Conservation (phyloP, 2,797 vertebrate species). For the Melanotaenia maccullochi region DNA sequence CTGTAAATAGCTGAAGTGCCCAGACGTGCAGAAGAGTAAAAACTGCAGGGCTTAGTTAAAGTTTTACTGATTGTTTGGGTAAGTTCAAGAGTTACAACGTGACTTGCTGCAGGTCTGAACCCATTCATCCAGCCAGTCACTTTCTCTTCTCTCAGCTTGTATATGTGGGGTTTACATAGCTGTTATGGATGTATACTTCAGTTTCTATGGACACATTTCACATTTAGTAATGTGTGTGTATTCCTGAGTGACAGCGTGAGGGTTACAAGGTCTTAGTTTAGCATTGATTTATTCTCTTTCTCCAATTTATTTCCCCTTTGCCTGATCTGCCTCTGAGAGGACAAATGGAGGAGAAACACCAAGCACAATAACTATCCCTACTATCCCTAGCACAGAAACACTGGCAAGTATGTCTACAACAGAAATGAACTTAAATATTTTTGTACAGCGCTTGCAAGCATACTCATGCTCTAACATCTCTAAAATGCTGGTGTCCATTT, state of each 20-base stretch:
- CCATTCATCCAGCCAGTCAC: neutral
- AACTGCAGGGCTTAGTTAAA: slow-evolving; percentile 3
- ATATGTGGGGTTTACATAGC: slow-evolving; percentile 22
- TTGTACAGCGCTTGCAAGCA: slow-evolving; percentile 8
- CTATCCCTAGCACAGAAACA: slow-evolving; percentile 5
- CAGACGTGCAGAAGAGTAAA: neutral
- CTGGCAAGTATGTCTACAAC: slow-evolving; percentile 22
- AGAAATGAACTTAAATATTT: slow-evolving; percentile 52
- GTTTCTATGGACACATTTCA: slow-evolving; percentile 44
- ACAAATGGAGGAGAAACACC: slow-evolving; percentile 81
- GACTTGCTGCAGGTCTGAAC: neutral
- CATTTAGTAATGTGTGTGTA: slow-evolving; percentile 36
- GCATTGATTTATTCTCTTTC: slow-evolving; percentile 84
- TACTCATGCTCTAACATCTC: slow-evolving; percentile 18
- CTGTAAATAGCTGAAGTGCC: slow-evolving; percentile 4
- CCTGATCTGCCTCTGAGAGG: slow-evolving; percentile 79
- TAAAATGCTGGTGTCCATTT: slow-evolving; percentile 35
- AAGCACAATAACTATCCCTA: slow-evolving; percentile 60
- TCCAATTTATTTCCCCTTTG: slow-evolving; percentile 80
- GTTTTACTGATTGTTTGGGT: neutral
- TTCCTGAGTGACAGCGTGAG: slow-evolving; percentile 64
- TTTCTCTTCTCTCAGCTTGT: slow-evolving; percentile 8
- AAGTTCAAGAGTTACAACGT: neutral
- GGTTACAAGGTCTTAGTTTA: slow-evolving; percentile 82
- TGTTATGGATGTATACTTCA: slow-evolving; percentile 25